Conservation (phyloP, 2,113 vertebrate genomes). For the Phyllostomus discolor region DNA sequence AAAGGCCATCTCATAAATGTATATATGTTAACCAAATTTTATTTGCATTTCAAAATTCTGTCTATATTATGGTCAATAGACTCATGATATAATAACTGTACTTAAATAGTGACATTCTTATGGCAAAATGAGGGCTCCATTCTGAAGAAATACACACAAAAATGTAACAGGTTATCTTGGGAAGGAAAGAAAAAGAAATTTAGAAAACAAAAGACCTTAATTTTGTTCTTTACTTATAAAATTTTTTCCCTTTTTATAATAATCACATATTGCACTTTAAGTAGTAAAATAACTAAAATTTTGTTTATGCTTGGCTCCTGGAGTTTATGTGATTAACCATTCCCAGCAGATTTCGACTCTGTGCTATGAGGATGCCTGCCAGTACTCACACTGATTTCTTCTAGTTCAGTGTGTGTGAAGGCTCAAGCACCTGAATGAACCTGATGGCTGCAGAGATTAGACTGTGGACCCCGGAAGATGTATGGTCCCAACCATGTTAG, state of each 20-base stretch:
- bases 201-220: neutral
- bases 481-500: neutral
- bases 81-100: neutral
- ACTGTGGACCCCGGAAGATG: neutral
- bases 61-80: neutral
- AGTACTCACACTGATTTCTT: neutral
- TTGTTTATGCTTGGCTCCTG: neutral
- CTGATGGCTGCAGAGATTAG: neutral
- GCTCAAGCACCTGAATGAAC: neutral
- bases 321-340: neutral
- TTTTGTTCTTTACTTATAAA: neutral
- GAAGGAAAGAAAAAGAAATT: neutral
- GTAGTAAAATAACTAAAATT: neutral
- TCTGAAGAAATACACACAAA: neutral
- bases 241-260: neutral
- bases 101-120: neutral
- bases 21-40: neutral
- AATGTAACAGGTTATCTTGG: neutral
- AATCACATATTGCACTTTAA: neutral
- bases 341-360: neutral
- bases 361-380: neutral
- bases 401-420: neutral
- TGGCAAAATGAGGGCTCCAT: conserved; percentile 24
- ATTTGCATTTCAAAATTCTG: neutral
- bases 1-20: neutral